Evolutionary conservation across 2,113 vertebrate species (phyloP), one percentile per base, ranked within the genome.

Genomic region (Psephotus haematonotus): DNA sequence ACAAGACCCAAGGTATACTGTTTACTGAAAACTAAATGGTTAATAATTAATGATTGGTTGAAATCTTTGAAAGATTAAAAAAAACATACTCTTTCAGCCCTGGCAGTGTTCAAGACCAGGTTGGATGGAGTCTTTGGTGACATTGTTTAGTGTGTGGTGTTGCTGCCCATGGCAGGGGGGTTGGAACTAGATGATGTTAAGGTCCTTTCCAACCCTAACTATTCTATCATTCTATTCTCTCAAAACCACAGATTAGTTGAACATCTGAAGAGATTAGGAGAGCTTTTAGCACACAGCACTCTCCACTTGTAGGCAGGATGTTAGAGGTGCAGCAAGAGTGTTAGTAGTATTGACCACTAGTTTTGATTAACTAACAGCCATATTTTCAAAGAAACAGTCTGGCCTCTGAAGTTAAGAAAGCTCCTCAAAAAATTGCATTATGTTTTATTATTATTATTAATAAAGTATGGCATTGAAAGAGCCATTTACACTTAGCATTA

Each of bases 1-100:
- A 99, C 99, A 68, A 98, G 99, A 70, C 99, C 99, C 49, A 99
- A 99, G 99, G 99, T 99, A 97, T 67, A 72, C 57, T 78, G 57
- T 75, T 89, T 44, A 55, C 3, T 57, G 29, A 49, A 43, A 43
- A 33, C 50, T 90, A 39, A 85, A 41, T 82, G 15, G 10, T 31
- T 57, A 74, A 18, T 71, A n/a, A 79, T 33, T 27, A 19, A 5
- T 31, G 17, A 74, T 27, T 46, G 19, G 11, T 11, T 60, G 12
- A 87, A 64, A 20, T 86, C 13, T 52, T 78, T 15, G 41, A 47
- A 93, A 62, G 12, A 60, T 53, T 43, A 12, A 44, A 43, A 35
- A n/a, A 59, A n/a, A 2, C 33, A 23, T n/a, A n/a, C 57, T 59
- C 57, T 59, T 35, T 59, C 33, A 24, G 10, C 57, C 57, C 57